phyloP scores from a whole-genome alignment of 30 jellyfish, hydroid and myxozoan genomes.

The Hydractinia symbiolongicarpus region DNA sequence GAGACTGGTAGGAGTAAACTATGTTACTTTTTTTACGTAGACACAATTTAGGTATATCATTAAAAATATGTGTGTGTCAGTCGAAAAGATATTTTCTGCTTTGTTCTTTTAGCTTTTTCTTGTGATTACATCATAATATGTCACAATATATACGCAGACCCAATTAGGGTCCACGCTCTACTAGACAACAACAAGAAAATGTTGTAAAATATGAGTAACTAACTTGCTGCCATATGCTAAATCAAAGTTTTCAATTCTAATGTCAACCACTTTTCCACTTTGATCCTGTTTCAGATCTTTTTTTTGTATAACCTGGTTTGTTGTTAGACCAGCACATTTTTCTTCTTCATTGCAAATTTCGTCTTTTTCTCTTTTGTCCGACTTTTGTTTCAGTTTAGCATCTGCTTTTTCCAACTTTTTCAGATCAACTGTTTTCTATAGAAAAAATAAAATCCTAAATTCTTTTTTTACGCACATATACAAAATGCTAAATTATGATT shows the following conservation, averaged over 20 bases:
- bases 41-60: too few relatives aligned
- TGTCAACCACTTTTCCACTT: constrained; percentile 59
- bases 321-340: constrained; percentile 50
- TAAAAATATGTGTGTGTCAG: too few relatives aligned
- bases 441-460: not conserved
- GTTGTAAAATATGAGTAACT: too few relatives aligned
- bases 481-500: too few relatives aligned
- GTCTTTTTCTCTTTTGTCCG: constrained; percentile 46
- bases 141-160: too few relatives aligned
- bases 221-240: constrained; percentile 93
- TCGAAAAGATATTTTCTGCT: too few relatives aligned
- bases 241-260: constrained; percentile 75
- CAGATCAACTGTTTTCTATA: constrained; percentile 57
- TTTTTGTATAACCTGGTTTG: constrained; percentile 76
- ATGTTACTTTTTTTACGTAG: too few relatives aligned
- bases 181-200: too few relatives aligned
- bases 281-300: constrained; percentile 48
- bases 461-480: too few relatives aligned
- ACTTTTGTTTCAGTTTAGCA: constrained; percentile 66
- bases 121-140: too few relatives aligned
- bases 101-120: not conserved
- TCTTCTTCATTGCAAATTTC: constrained; percentile 31
- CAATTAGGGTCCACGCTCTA: too few relatives aligned
- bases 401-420: constrained; percentile 83
- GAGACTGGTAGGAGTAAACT: too few relatives aligned